Base-by-base conservation (phyloP, 92 coral and sea anemone genomes). In the Palythoa caribaeorum region DNA sequence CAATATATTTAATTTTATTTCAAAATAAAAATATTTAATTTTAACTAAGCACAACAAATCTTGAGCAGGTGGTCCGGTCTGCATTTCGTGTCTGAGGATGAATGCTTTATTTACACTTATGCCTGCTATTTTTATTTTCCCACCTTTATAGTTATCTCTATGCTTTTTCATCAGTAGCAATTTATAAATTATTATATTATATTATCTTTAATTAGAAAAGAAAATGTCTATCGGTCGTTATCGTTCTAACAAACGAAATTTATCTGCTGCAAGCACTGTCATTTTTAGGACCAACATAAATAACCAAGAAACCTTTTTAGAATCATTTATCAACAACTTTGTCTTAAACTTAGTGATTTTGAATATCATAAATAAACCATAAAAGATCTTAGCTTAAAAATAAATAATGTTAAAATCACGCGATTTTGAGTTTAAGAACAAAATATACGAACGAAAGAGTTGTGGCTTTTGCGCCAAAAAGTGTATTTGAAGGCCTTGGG, bases 401-500 rank as follows among this genome's bases (percentile, higher is more conserved):
- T 48, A 76, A 17, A 63, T 11, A 63, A n/a, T 76, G 40, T 51
- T 21, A 76, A 76, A 76, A 39, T 76, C 6, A 73, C 37, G 35
- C 52, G 9, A 44, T 6, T 44, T 40, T 73, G 16, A 50, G 12
- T 44, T 40, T 7, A 21, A 72, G 37, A 15, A 9, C 71, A 6
- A 5, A 13, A 80, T 2, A 68, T n/a, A 62, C 21, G 55, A 80
- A 20, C 5, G 69, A 55, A 78, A 57, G 5, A 9, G 17, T 13
- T 15, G 20, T 12, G 69, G 16, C 6, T 38, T 16, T 38, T 10
- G 35, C 38, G 44, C 14, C 53, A 48, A 57, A 77, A 21, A 48
- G 6, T 11, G 6, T 11, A 20, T 78, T 54, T 63, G 40, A 36
- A 78, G 36, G 84, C 84, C 84, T 78, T 36, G 85, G 73, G 85